Evolutionary conservation across 2,797 vertebrate genomes (phyloP), one percentile per base, ranked within the genome.

Genomic region (Liasis olivaceus): DNA sequence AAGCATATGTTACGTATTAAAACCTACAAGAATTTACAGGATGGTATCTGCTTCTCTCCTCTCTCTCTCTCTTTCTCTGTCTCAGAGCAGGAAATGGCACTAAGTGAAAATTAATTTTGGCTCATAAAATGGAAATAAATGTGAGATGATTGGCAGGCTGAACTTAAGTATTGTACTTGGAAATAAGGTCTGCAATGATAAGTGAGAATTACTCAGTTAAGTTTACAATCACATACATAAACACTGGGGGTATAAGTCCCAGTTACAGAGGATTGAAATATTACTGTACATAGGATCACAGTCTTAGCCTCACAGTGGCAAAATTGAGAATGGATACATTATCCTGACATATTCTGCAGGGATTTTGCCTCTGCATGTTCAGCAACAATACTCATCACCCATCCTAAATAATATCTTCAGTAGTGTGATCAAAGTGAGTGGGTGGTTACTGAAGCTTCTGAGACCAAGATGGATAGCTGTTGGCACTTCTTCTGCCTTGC

Each of bases 11-110:
- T 20, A 93, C n/a, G 22, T 24, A 56, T 51, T 59, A 90, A 90
- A 64, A 90, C 85, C 59, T 90, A 36, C 62, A 88, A 81, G 59
- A 28, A 72, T 87, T 93, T 51, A 85, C 69, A 91, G 28, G 51
- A 12, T 88, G 60, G 54, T 66, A 12, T n/a, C 85, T 88, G 92
- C 64, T 56, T 88, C 72, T 47, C 1, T 81, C 66, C 14, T 69
- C 12, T 66, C 28, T n/a, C 14, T 66, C n/a, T 66, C 28, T 17
- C 31, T 72, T 17, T 81, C 59, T 88, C 84, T 54, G 63, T 20
- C 69, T 88, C 64, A 60, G 86, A 88, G 24, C 20, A 77, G 54
- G 17, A 1, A 72, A 89, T 59, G 47, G n/a, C 28, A 92, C n/a
- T 8, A 85, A 69, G 51, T n/a, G 20, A 9, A 86, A 11, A 63